These are phyloP conservation scores for Drosophila varians DNA, from an alignment of 1,140 invertebrate genomes.

Conservation along the genomic window DNA sequence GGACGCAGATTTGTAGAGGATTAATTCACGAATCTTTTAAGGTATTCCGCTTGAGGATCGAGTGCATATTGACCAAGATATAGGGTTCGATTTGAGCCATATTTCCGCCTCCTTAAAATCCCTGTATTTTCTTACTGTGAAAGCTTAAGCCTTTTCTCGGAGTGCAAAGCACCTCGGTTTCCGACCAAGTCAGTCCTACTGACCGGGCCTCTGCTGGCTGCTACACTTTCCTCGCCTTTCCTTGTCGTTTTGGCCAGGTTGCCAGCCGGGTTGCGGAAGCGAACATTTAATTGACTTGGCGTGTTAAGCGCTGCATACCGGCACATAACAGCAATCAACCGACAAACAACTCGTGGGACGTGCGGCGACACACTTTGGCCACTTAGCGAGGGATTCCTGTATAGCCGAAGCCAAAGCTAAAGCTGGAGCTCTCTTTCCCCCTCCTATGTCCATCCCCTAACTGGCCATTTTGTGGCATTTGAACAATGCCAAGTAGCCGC, in stretches of 20 bases:
- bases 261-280: slow-evolving; percentile 58
- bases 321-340: slow-evolving; percentile 73
- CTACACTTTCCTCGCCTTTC: not conserved
- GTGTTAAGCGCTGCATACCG: slow-evolving; percentile 75
- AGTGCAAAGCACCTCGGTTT: no score
- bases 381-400: slow-evolving; percentile 51
- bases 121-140: no score
- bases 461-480: slow-evolving; percentile 33
- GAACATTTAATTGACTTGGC: slow-evolving; percentile 81
- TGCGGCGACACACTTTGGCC: slow-evolving; percentile 45
- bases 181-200: no score
- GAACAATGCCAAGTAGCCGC: slow-evolving; percentile 71
- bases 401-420: not conserved
- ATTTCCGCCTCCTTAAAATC: no score
- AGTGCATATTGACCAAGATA: no score
- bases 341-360: slow-evolving; percentile 68
- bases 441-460: no score
- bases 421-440: no score
- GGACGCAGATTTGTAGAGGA: no score
- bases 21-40: no score
- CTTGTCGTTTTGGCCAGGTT: not conserved
- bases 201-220: not conserved
- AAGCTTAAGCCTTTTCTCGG: no score
- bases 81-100: no score
- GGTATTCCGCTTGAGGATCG: not conserved